Evolutionary conservation across 1,140 invertebrate species (phyloP).

Genomic region (Patella vulgata): DNA sequence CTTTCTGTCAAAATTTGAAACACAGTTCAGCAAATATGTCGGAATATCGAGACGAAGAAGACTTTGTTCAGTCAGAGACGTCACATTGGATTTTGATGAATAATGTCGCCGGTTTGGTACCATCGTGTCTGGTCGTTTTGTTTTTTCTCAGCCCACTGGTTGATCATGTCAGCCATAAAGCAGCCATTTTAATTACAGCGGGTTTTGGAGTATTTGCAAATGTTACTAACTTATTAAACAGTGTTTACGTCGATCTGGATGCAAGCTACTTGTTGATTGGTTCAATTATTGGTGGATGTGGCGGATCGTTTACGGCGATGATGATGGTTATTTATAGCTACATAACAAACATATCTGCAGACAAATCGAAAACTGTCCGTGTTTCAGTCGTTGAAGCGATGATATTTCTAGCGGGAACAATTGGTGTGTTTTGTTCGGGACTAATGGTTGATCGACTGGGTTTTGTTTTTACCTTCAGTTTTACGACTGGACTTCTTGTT

Average conservation of each 20-base stretch:
- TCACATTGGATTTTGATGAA: slow-evolving; percentile 65
- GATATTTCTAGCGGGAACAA: slow-evolving; percentile 67
- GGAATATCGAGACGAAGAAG: slow-evolving; percentile 41
- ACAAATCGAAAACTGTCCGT: slow-evolving; percentile 81
- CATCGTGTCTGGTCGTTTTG: slow-evolving; percentile 63
- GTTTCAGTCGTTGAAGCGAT: slow-evolving; percentile 82
- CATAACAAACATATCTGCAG: slow-evolving; percentile 84
- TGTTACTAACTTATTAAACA: slow-evolving; percentile 80
- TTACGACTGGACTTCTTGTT: slow-evolving; percentile 54
- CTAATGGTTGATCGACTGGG: slow-evolving; percentile 60
- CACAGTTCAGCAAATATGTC: too few species aligned
- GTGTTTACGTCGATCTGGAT: slow-evolving; percentile 65
- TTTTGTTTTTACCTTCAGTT: slow-evolving; percentile 56
- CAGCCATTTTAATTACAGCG: slow-evolving; percentile 85
- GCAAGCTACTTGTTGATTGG: slow-evolving; percentile 63
- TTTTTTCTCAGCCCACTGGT: slow-evolving; percentile 73
- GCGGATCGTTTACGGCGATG: slow-evolving; percentile 87
- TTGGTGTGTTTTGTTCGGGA: slow-evolving; percentile 66
- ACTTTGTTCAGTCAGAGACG: slow-evolving; percentile 60
- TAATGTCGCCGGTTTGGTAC: slow-evolving; percentile 64
- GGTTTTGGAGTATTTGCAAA: slow-evolving; percentile 82
- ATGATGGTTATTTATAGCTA: slow-evolving; percentile 91
- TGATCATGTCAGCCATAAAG: slow-evolving; percentile 80
- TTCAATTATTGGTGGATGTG: slow-evolving; percentile 69
- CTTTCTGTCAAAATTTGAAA: slow-evolving; percentile 37